A percentile compares a stretch with the other conserved stretches of the same genome.
Evolutionary conservation across 2,797 vertebrate genomes (phyloP).

Genomic region (Phylloscopus collybita): DNA sequence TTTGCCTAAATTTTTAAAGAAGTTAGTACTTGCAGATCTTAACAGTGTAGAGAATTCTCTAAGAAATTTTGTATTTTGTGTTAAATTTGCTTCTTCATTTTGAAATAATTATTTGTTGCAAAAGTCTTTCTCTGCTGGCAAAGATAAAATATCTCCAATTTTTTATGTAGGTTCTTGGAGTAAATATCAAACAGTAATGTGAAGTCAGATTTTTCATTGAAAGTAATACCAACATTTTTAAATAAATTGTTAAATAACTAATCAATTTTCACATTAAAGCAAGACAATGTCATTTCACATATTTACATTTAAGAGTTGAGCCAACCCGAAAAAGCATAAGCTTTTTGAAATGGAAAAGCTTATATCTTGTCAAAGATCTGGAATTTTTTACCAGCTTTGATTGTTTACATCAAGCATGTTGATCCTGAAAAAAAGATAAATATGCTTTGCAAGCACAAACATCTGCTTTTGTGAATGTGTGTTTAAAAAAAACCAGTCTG

Average conservation of each 20-base stretch:
- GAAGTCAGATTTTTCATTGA: slow-evolving; percentile 43
- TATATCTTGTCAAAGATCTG: slow-evolving; percentile 26
- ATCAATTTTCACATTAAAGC: slow-evolving; percentile 72
- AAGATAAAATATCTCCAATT: slow-evolving; percentile 68
- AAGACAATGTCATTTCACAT: slow-evolving; percentile 71
- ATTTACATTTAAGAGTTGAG: slow-evolving; percentile 68
- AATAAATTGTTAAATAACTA: slow-evolving; percentile 75
- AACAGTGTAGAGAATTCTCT: not conserved
- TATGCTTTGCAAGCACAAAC: slow-evolving; percentile 41
- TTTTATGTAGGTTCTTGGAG: slow-evolving; percentile 62
- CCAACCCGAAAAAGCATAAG: slow-evolving; percentile 46
- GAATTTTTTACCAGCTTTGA: slow-evolving; percentile 29
- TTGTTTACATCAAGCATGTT: slow-evolving; percentile 20
- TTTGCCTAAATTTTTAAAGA: not conserved
- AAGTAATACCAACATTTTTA: slow-evolving; percentile 68
- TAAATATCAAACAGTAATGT: slow-evolving; percentile 32
- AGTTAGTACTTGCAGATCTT: not conserved
- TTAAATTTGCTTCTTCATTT: slow-evolving; percentile 35
- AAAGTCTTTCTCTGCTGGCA: slow-evolving; percentile 42
- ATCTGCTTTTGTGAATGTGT: slow-evolving; percentile 45
- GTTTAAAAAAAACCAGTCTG: slow-evolving; percentile 16
- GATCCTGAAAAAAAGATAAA: slow-evolving; percentile 30
- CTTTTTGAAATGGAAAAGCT: slow-evolving; percentile 46
- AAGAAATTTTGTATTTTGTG: not conserved
- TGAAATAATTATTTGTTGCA: slow-evolving; percentile 67